phyloP scores from a whole-genome alignment of 2,888 invertebrate genomes.

The Alitta virens region DNA sequence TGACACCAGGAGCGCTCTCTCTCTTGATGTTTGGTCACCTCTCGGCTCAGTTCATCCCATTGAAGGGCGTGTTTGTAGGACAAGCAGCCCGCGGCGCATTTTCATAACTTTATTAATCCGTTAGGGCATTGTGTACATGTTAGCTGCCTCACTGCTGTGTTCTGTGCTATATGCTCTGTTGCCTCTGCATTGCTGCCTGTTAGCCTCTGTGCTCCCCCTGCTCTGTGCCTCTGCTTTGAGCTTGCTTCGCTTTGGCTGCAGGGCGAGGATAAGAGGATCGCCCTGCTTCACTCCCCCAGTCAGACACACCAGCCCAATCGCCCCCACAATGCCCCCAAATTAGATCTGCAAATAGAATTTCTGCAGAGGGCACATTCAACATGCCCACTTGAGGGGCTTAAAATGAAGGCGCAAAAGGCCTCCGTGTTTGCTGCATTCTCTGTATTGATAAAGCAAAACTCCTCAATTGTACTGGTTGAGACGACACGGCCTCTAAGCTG shows the following conservation, averaged over 20 bases:
- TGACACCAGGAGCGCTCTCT: not conserved
- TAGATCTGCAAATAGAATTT: constrained; percentile 8
- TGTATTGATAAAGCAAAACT: constrained; percentile 14
- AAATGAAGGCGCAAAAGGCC: not conserved
- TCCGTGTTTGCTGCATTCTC: not conserved
- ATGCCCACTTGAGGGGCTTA: not conserved
- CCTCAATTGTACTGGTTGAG: constrained; percentile 3
- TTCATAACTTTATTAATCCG: too few species aligned
- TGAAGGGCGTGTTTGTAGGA: not conserved
- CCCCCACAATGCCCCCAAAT: not conserved
- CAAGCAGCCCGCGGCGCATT: too few species aligned
- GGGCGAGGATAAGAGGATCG: not conserved
- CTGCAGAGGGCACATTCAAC: not conserved
- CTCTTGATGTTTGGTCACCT: not conserved
- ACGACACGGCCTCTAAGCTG: not conserved
- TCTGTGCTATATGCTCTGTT: too few species aligned
- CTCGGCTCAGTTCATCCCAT: not conserved
- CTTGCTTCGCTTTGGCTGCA: too few species aligned
- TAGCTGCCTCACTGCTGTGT: too few species aligned
- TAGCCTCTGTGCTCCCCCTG: too few species aligned
- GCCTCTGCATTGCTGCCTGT: too few species aligned
- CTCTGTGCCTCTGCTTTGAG: too few species aligned
- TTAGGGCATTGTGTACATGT: too few species aligned
- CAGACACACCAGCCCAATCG: not conserved
- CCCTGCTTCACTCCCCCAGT: not conserved